phyloP scores from a whole-genome alignment of 2,113 vertebrate species.

The Vanacampus margaritifer region DNA sequence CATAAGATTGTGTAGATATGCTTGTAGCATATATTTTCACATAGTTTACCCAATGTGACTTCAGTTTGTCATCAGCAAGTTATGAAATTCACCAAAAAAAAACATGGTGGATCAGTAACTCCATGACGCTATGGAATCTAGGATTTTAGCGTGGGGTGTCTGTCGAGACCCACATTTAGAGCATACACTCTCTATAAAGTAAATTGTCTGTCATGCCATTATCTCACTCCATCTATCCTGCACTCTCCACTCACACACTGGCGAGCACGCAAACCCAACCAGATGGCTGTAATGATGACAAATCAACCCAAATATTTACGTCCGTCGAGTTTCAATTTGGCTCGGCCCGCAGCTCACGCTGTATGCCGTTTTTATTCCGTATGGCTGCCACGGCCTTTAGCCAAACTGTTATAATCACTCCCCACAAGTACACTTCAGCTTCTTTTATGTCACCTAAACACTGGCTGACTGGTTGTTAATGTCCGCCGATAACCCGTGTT shows the following conservation, averaged over 20 bases:
- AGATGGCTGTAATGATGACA: constrained; percentile 68
- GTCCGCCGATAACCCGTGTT: constrained; percentile 31
- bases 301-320: constrained; percentile 72
- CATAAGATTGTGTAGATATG: background rate
- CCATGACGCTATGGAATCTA: background rate
- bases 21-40: background rate
- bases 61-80: background rate
- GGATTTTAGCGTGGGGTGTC: background rate
- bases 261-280: constrained; percentile 45
- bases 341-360: constrained; percentile 48
- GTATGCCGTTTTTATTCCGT: constrained; percentile 7
- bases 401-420: constrained; percentile 43
- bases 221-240: constrained; percentile 39
- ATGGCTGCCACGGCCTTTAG: constrained; percentile 10
- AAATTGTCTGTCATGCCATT: constrained; percentile 42
- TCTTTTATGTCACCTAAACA: constrained; percentile 62
- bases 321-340: constrained; percentile 56
- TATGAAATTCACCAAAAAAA: background rate
- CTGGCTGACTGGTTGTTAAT: constrained; percentile 42
- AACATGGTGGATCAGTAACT: background rate
- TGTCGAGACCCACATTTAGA: background rate
- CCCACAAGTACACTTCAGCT: constrained; percentile 50
- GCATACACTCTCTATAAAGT: constrained; percentile 20
- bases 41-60: background rate
- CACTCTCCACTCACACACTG: constrained; percentile 56